Conservation (phyloP, 2,797 vertebrate species). For the Sebastes jordani region DNA sequence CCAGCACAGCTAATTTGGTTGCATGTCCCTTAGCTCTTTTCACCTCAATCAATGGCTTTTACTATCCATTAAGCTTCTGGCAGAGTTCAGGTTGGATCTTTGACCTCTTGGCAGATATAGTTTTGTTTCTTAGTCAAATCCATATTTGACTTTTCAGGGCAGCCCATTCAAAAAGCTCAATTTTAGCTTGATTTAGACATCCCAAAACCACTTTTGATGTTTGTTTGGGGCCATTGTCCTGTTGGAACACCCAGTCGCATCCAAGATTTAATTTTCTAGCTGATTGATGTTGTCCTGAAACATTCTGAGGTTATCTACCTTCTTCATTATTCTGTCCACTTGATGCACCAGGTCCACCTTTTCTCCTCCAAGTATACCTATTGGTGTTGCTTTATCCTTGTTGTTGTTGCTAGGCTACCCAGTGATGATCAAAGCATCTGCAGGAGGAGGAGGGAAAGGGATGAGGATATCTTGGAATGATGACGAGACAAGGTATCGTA, state of each 20-base stretch:
- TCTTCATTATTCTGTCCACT: neutral
- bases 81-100: too few species aligned
- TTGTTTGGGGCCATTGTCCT: neutral
- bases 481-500: constrained; percentile 93
- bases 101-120: too few species aligned
- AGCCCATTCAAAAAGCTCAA: neutral
- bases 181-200: neutral
- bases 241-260: neutral
- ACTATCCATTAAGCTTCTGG: too few species aligned
- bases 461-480: constrained; percentile 97
- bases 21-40: too few species aligned
- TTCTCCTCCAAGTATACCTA: too few species aligned
- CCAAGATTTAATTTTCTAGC: neutral
- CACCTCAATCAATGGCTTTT: too few species aligned
- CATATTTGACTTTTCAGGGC: neutral
- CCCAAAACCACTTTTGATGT: neutral
- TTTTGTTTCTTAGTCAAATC: neutral
- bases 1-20: neutral
- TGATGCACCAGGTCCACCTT: neutral
- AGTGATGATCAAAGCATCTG: constrained; percentile 99
- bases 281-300: neutral
- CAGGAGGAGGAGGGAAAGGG: constrained; percentile 92
- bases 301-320: neutral
- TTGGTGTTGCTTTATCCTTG: neutral
- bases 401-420: constrained; percentile 88